Evolutionary conservation across 2,797 vertebrate species (phyloP).

Genomic region (Nothura maculosa): DNA sequence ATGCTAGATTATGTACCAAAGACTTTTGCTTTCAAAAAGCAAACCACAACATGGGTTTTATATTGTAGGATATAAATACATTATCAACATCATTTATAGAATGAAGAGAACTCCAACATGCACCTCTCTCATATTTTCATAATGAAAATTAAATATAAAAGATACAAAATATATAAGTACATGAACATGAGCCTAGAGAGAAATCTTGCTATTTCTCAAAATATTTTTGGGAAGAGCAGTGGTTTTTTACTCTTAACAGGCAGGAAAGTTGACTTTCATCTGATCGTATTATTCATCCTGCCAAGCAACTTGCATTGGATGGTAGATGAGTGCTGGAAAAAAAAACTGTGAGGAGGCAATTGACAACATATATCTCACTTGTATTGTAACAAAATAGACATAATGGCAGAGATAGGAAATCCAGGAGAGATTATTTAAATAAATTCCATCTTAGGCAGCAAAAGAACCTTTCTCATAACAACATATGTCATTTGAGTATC

Average conservation of each 20-base stretch:
- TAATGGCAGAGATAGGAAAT: background rate
- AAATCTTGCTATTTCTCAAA: background rate
- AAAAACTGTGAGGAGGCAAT: background rate
- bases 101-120: background rate
- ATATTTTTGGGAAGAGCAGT: background rate
- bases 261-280: background rate
- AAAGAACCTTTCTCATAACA: conserved; percentile 9
- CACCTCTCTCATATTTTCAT: background rate
- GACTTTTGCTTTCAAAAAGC: background rate
- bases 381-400: conserved; percentile 13
- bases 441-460: conserved; percentile 11
- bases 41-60: background rate
- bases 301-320: background rate
- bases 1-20: background rate
- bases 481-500: background rate
- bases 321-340: background rate
- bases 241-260: background rate
- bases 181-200: background rate
- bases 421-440: conserved; percentile 19
- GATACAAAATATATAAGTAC: background rate
- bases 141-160: background rate
- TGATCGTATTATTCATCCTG: background rate
- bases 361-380: background rate
- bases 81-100: background rate
- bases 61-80: background rate